A percentile compares a stretch with the other conserved stretches of the same genome.
phyloP scores from a whole-genome alignment of 2,113 vertebrate genomes.

The Cyprinodon tularosa region DNA sequence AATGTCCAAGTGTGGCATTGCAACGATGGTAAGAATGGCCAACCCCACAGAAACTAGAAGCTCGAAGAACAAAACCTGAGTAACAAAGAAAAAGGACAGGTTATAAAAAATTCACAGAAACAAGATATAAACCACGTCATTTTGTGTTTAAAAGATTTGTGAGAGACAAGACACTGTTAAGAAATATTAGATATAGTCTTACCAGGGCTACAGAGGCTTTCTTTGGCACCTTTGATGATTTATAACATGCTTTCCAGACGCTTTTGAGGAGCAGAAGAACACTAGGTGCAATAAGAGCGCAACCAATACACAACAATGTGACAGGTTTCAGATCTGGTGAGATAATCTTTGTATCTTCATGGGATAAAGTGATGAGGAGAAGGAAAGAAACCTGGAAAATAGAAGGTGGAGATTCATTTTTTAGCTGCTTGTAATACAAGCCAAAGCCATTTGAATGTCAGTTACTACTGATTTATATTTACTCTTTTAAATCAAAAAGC shows the following conservation, averaged over 20 bases:
- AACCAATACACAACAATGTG: slow-evolving; percentile 59
- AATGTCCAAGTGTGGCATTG: slow-evolving; percentile 78
- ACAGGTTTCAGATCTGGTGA: slow-evolving; percentile 44
- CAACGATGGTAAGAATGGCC: slow-evolving; percentile 65
- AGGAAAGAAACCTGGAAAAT: slow-evolving; percentile 60
- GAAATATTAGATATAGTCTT: not conserved
- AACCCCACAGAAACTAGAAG: slow-evolving; percentile 58
- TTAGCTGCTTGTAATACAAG: not conserved
- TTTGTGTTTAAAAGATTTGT: not conserved
- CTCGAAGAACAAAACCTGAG: slow-evolving; percentile 69
- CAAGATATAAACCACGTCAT: too few species aligned
- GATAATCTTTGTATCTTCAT: slow-evolving; percentile 40
- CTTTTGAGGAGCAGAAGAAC: slow-evolving; percentile 67
- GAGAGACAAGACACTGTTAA: not conserved
- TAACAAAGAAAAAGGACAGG: not conserved
- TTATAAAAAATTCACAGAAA: not conserved
- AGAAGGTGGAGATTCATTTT: not conserved
- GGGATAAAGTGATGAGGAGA: slow-evolving; percentile 64
- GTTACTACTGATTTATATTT: not conserved
- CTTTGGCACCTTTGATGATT: slow-evolving; percentile 56
- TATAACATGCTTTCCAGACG: slow-evolving; percentile 69
- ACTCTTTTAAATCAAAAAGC: not conserved
- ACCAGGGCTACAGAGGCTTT: slow-evolving; percentile 44
- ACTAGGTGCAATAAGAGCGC: slow-evolving; percentile 53
- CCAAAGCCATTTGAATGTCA: not conserved